These are phyloP conservation scores for Leptodactylus fallax DNA, from an alignment of 2,797 vertebrate species.

Conservation along the genomic window DNA sequence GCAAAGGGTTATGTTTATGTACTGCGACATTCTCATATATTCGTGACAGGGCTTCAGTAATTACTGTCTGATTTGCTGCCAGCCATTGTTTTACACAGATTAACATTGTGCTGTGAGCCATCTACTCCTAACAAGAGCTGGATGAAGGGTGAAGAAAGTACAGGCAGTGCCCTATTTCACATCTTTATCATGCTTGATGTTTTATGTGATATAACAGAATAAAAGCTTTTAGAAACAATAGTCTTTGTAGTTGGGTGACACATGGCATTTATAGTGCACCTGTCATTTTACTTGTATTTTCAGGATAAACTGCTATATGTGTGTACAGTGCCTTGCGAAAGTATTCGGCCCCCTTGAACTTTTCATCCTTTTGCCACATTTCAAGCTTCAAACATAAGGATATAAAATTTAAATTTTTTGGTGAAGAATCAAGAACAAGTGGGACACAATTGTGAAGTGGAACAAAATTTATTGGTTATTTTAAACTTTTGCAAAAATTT, in stretches of 20 bases:
- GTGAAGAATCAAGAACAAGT: too few relatives aligned
- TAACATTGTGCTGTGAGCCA: conserved; percentile 13
- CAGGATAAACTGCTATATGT: too few relatives aligned
- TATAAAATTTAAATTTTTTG: too few relatives aligned
- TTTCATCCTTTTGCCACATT: too few relatives aligned
- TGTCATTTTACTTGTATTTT: too few relatives aligned
- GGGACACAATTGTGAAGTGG: too few relatives aligned
- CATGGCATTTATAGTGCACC: not conserved
- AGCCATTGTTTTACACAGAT: conserved; percentile 46
- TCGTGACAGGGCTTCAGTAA: conserved; percentile 39
- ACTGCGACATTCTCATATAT: conserved; percentile 30
- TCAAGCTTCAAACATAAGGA: too few relatives aligned
- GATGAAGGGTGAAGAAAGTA: not conserved
- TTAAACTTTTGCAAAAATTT: too few relatives aligned
- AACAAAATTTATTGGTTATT: too few relatives aligned
- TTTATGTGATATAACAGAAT: not conserved
- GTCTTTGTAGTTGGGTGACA: not conserved
- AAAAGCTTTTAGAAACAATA: not conserved
- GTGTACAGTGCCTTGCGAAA: too few relatives aligned
- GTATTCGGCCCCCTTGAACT: too few relatives aligned
- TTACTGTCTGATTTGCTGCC: conserved; percentile 47
- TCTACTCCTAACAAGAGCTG: not conserved
- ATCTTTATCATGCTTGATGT: not conserved
- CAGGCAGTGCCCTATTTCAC: not conserved
- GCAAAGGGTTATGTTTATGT: conserved; percentile 48